Percentiles rank a stretch among this genome's conserved stretches.
phyloP scores from a whole-genome alignment of 2,888 invertebrate genomes.

The Petrolisthes cinctipes region DNA sequence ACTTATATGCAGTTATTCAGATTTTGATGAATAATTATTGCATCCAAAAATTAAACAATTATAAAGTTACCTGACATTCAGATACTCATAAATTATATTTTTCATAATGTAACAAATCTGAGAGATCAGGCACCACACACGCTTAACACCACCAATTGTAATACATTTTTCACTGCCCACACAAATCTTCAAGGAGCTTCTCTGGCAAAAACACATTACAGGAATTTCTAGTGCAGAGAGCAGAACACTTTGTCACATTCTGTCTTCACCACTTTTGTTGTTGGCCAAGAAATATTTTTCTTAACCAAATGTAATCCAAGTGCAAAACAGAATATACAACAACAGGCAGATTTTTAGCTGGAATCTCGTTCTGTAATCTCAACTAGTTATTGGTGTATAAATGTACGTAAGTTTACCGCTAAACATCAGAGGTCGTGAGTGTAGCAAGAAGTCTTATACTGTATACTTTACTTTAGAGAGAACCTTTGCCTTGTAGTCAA shows the following conservation, averaged over 20 bases:
- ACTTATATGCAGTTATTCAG: too few relatives aligned
- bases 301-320: constrained; percentile 47
- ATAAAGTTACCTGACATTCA: too few relatives aligned
- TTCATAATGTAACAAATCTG: too few relatives aligned
- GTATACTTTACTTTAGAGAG: neutral
- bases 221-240: constrained; percentile 24
- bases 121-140: too few relatives aligned
- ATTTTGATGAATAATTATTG: too few relatives aligned
- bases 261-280: constrained; percentile 49
- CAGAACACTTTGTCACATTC: constrained; percentile 20
- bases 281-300: constrained; percentile 37
- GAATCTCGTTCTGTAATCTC: constrained; percentile 39
- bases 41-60: too few relatives aligned
- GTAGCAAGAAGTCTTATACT: constrained; percentile 28
- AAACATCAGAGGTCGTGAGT: constrained; percentile 46
- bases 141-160: too few relatives aligned
- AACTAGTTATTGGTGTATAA: constrained; percentile 62
- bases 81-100: too few relatives aligned
- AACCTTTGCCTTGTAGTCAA: neutral
- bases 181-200: constrained; percentile 46
- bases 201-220: constrained; percentile 35
- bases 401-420: constrained; percentile 51
- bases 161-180: constrained; percentile 46
- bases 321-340: constrained; percentile 36
- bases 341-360: constrained; percentile 7